These are phyloP conservation scores for Drosophila oshimai DNA, from an alignment of 1,140 invertebrate species.

Conservation along the genomic window DNA sequence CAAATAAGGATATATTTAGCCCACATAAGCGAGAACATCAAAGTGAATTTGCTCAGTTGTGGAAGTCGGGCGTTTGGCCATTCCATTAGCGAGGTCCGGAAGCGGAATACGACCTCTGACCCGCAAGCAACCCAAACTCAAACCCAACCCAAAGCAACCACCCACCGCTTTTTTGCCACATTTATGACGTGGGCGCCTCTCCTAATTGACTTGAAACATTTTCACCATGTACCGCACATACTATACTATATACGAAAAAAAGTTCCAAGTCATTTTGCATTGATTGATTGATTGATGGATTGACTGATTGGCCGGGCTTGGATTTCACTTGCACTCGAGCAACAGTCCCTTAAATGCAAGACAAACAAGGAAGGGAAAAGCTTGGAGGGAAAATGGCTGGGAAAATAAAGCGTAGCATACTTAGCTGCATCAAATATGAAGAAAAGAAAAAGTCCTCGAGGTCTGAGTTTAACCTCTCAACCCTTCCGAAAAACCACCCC, in stretches of 20 bases:
- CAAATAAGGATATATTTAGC: not conserved
- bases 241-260: conserved; percentile 6
- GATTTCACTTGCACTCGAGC: conserved; percentile 37
- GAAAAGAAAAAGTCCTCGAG: not conserved
- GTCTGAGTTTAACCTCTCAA: not conserved
- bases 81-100: conserved; percentile 32
- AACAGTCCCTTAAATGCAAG: conserved; percentile 16
- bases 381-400: not conserved
- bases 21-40: not conserved
- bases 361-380: not conserved
- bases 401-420: conserved; percentile 50
- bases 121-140: no score
- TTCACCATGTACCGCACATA: conserved; percentile 3
- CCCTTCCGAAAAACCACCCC: not conserved
- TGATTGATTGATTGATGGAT: conserved; percentile 28
- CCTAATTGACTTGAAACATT: conserved; percentile 41
- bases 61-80: conserved; percentile 7
- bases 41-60: not conserved
- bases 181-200: conserved; percentile 25
- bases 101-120: conserved; percentile 22
- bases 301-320: conserved; percentile 31
- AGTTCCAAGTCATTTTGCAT: conserved; percentile 46
- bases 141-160: no score
- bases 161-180: not conserved
- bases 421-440: conserved; percentile 48